These are phyloP conservation scores for Chymomyza caudatula DNA, from an alignment of 2,888 invertebrate species.

Conservation along the genomic window DNA sequence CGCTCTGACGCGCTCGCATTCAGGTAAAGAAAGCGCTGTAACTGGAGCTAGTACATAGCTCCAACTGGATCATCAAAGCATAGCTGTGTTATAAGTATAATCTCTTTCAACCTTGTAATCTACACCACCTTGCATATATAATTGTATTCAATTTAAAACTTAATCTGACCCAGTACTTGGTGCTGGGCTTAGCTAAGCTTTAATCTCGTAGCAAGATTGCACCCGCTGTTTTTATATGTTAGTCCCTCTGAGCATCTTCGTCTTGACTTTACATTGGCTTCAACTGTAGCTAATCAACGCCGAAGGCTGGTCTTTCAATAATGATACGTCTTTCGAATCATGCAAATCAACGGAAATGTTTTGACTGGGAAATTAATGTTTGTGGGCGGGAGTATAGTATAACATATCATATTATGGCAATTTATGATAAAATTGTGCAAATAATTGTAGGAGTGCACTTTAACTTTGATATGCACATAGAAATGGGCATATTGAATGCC, in stretches of 20 bases:
- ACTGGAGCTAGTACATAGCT: conserved; percentile 19
- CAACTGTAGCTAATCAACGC: conserved; percentile 13
- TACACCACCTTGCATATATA: conserved; percentile 10
- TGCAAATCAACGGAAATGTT: conserved; percentile 54
- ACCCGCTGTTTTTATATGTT: conserved; percentile 30
- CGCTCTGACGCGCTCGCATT: conserved; percentile 29
- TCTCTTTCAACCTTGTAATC: conserved; percentile 29
- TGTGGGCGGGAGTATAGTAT: neutral
- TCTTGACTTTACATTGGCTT: neutral
- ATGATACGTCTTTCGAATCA: conserved; percentile 26
- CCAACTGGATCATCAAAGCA: conserved; percentile 4
- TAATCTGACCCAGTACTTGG: neutral
- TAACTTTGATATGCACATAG: neutral
- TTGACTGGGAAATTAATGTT: conserved; percentile 19
- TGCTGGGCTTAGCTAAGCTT: conserved; percentile 9
- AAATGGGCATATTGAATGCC: neutral
- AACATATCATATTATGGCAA: conserved; percentile 12
- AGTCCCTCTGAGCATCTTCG: conserved; percentile 58
- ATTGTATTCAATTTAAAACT: conserved; percentile 13
- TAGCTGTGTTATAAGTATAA: neutral
- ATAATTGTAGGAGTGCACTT: neutral
- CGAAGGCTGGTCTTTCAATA: conserved; percentile 46
- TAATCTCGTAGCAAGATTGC: conserved; percentile 15
- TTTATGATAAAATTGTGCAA: conserved; percentile 15
- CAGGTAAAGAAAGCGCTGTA: conserved; percentile 16